These are phyloP conservation scores for Spodoptera litura DNA, from an alignment of 1,140 invertebrate species.

Conservation along the genomic window DNA sequence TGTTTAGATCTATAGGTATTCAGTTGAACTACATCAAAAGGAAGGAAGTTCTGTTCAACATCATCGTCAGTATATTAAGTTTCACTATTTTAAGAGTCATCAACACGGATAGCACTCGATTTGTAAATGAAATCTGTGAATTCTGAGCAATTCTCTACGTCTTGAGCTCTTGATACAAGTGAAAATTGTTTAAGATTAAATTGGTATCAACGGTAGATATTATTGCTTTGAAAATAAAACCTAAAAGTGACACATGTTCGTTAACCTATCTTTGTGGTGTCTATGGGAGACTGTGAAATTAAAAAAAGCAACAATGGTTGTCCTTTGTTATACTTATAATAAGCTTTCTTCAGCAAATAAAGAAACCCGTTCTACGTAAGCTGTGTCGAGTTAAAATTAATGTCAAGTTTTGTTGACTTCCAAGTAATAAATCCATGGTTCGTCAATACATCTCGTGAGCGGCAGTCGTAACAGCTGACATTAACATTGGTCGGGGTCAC, in stretches of 20 bases:
- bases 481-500: conserved; percentile 79
- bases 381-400: neutral
- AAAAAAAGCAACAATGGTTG: no score
- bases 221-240: no score
- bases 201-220: no score
- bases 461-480: conserved; percentile 66
- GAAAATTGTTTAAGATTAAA: no score
- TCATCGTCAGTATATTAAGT: conserved; percentile 33
- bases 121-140: conserved; percentile 3
- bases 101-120: conserved; percentile 1
- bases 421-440: conserved; percentile 52
- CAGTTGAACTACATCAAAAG: conserved; percentile 9
- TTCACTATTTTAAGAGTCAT: conserved; percentile 33
- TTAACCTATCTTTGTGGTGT: no score
- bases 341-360: neutral
- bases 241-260: no score
- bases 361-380: neutral
- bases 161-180: no score
- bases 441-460: conserved; percentile 52
- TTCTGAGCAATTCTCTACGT: no score
- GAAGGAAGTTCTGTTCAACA: conserved; percentile 33
- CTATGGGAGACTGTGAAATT: no score
- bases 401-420: conserved; percentile 41
- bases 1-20: conserved; percentile 24
- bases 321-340: no score